A percentile compares a stretch with the other conserved stretches of the same genome.
These are phyloP conservation scores for Platycercus adscitus DNA, from an alignment of 2,113 vertebrate genomes.

Conservation along the genomic window DNA sequence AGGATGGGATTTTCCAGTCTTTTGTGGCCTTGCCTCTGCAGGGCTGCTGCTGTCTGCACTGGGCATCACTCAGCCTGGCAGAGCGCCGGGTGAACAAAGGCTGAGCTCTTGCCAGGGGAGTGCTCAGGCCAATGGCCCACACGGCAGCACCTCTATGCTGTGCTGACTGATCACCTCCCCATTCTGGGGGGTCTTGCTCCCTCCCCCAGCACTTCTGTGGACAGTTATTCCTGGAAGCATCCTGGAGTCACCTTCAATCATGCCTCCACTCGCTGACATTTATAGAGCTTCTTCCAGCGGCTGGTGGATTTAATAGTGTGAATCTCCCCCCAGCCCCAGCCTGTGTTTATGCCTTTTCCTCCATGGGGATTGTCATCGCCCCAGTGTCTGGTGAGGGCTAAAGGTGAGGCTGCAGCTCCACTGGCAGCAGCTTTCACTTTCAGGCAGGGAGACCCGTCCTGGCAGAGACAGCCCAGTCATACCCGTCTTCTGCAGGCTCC, in stretches of 20 bases:
- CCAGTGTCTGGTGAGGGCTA: accelerated
- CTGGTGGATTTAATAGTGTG: not conserved
- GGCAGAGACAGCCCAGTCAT: not conserved
- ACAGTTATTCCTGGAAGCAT: slow-evolving; percentile 6
- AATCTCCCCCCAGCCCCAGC: not conserved
- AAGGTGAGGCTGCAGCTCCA: not conserved
- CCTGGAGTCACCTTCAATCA: not conserved
- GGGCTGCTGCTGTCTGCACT: not conserved
- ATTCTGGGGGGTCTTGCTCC: not conserved
- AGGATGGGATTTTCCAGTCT: not conserved
- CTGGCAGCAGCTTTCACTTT: not conserved
- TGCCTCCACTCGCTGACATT: not conserved
- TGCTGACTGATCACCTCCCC: not conserved
- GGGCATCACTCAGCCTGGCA: not conserved
- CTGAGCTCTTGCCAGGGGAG: not conserved
- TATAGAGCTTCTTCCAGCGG: not conserved
- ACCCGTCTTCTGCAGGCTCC: not conserved
- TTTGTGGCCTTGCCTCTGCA: not conserved
- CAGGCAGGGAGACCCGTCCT: not conserved
- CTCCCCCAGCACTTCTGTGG: not conserved
- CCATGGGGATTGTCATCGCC: accelerated
- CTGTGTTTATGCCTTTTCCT: not conserved
- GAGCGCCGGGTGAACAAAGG: accelerated
- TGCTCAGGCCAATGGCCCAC: not conserved
- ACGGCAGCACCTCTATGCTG: not conserved